A percentile compares a stretch with the other conserved stretches of the same genome.
phyloP scores from a whole-genome alignment of 2,797 vertebrate species.

The Sebastes kiyomatsui region DNA sequence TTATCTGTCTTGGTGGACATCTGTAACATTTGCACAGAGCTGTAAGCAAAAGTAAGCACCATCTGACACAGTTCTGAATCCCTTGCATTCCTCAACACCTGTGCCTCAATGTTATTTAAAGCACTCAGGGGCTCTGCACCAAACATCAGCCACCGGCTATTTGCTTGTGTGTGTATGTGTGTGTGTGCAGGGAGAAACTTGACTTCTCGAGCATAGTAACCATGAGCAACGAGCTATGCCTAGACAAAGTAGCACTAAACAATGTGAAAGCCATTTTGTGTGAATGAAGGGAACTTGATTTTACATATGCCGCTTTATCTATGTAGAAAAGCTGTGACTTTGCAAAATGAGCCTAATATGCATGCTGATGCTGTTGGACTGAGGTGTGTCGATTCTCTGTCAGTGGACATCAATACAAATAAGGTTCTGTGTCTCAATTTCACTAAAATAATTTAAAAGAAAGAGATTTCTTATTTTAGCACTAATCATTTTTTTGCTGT shows the following conservation, averaged over 20 bases:
- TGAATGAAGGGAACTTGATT: constrained; percentile 10
- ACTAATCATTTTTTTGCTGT: background rate
- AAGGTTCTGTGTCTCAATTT: background rate
- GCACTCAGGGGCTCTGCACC: constrained; percentile 73
- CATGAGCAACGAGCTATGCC: constrained; percentile 48
- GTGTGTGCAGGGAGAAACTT: constrained; percentile 18
- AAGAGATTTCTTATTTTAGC: background rate
- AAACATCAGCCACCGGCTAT: constrained; percentile 72
- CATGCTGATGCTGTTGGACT: background rate
- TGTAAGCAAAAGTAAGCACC: constrained; percentile 78
- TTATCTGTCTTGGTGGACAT: constrained; percentile 74
- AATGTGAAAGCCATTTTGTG: constrained; percentile 7
- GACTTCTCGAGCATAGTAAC: constrained; percentile 52
- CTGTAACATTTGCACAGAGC: constrained; percentile 73
- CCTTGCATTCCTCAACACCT: constrained; percentile 76
- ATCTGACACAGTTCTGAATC: constrained; percentile 75
- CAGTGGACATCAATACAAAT: background rate
- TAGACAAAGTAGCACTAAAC: constrained; percentile 32
- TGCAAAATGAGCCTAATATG: background rate
- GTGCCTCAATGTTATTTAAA: constrained; percentile 78
- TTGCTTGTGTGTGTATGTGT: constrained; percentile 41
- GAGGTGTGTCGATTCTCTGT: background rate
- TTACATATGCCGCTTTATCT: background rate
- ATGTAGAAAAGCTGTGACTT: background rate
- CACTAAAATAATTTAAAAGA: background rate